A percentile compares a stretch with the other conserved stretches of the same genome.
Evolutionary conservation across 2,888 invertebrate genomes (phyloP).

Genomic region (Pachydiplax longipennis): DNA sequence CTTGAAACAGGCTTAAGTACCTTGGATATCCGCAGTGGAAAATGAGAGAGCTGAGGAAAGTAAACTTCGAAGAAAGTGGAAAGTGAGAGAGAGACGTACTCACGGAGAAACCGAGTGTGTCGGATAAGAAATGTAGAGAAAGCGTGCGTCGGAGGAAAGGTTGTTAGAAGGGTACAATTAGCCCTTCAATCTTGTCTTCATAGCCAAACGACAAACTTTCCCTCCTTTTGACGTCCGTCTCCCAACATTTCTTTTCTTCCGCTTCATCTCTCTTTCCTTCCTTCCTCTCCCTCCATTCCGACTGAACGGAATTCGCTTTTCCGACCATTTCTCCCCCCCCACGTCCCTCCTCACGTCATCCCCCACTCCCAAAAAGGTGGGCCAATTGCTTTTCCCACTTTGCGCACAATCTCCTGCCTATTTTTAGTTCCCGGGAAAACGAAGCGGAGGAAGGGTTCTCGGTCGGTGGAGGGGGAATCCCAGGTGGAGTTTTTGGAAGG

Average conservation of each 20-base stretch:
- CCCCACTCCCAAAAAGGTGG: neutral
- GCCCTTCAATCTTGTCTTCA: neutral
- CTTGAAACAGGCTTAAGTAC: no score
- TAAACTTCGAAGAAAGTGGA: neutral
- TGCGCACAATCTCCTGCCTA: neutral
- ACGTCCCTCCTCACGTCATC: neutral
- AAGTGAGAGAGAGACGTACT: neutral
- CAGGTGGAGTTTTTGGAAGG: neutral
- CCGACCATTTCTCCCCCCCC: neutral
- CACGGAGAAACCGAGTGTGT: no score
- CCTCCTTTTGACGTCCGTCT: slow-evolving; percentile 2
- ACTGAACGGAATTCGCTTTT: neutral
- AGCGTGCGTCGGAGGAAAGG: no score
- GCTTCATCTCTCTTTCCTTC: neutral
- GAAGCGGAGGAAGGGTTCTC: neutral
- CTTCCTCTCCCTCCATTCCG: neutral
- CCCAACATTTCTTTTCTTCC: neutral
- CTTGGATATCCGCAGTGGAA: neutral
- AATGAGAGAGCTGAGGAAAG: neutral
- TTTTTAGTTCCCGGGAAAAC: neutral
- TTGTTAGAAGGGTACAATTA: neutral
- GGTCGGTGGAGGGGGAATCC: neutral
- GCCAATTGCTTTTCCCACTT: slow-evolving; percentile 40
- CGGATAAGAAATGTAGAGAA: no score
- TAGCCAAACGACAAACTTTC: neutral